These are phyloP conservation scores for Drosophila neotestacea DNA, from an alignment of 2,888 invertebrate species.

Conservation along the genomic window DNA sequence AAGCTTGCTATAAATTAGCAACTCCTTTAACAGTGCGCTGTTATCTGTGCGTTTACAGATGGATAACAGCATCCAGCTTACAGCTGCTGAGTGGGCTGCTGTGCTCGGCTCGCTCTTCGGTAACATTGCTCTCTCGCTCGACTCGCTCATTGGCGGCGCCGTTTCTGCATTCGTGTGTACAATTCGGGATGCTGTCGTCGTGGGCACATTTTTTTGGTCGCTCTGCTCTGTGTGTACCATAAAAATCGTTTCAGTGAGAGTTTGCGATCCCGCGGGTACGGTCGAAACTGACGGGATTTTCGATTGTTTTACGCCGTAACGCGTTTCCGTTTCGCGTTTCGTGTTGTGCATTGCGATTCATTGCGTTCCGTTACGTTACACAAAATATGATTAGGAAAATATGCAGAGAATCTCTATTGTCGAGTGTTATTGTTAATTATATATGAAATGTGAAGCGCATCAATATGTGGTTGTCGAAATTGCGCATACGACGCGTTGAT, in stretches of 20 bases:
- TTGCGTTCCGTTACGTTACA: conserved; percentile 16
- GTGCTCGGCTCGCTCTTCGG: conserved; percentile 49
- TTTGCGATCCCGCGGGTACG: conserved; percentile 86
- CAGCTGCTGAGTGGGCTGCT: conserved; percentile 39
- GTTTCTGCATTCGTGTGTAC: conserved; percentile 18
- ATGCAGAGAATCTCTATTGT: conserved; percentile 31
- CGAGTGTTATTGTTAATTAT: conserved; percentile 32
- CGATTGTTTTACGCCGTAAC: conserved; percentile 33
- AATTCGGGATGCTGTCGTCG: conserved; percentile 63
- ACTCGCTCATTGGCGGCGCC: conserved; percentile 53
- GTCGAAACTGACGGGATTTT: conserved; percentile 83
- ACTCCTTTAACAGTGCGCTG: conserved; percentile 17
- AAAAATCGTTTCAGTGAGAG: conserved; percentile 85
- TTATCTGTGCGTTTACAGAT: conserved; percentile 10
- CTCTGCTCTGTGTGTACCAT: conserved; percentile 82
- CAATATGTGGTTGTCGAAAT: conserved; percentile 46
- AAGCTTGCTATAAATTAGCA: conserved; percentile 49
- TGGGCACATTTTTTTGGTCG: conserved; percentile 29
- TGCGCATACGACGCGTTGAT: conserved; percentile 38
- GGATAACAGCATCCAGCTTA: conserved; percentile 42
- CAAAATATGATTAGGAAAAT: conserved; percentile 29
- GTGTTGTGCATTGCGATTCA: conserved; percentile 32
- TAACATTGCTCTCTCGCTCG: conserved; percentile 42
- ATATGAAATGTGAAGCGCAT: conserved; percentile 47
- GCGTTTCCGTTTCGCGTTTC: conserved; percentile 44